Evolutionary conservation across 2,888 invertebrate genomes (phyloP).

Genomic region (Folsomia candida): DNA sequence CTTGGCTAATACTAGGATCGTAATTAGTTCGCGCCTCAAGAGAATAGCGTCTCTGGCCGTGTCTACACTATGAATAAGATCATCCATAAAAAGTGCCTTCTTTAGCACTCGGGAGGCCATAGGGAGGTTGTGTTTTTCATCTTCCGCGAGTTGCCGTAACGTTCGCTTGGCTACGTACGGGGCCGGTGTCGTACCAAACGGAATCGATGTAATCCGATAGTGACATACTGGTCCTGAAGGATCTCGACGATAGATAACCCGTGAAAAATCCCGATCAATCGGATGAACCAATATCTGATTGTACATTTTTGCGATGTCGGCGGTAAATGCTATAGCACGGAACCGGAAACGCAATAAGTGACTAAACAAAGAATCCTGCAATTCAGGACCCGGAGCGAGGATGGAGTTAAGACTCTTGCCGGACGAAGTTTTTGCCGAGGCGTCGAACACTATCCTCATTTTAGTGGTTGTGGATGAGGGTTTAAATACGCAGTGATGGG

Average conservation of each 20-base stretch:
- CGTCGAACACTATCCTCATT: constrained; percentile 52
- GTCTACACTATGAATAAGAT: constrained; percentile 47
- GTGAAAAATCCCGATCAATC: constrained; percentile 44
- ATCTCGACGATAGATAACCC: constrained; percentile 48
- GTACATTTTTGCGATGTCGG: no score
- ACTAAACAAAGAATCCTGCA: constrained; percentile 50
- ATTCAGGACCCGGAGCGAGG: constrained; percentile 49
- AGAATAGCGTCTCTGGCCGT: constrained; percentile 35
- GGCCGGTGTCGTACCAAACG: constrained; percentile 45
- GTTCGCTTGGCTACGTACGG: constrained; percentile 46
- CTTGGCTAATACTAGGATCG: constrained; percentile 27
- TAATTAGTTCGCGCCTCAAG: constrained; percentile 32
- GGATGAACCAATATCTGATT: constrained; percentile 49
- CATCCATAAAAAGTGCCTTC: constrained; percentile 52
- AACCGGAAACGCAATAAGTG: constrained; percentile 51
- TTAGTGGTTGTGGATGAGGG: constrained; percentile 50
- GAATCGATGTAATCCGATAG: constrained; percentile 45
- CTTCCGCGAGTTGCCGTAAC: constrained; percentile 42
- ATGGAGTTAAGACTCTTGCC: constrained; percentile 51
- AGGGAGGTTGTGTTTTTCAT: constrained; percentile 45
- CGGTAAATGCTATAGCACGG: constrained; percentile 46
- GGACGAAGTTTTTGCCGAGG: constrained; percentile 47
- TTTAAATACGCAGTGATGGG: constrained; percentile 51
- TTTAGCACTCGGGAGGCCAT: constrained; percentile 54
- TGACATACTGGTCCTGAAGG: constrained; percentile 28